Evolutionary conservation across 2,797 vertebrate species (phyloP).

Genomic region (Peromyscus eremicus): DNA sequence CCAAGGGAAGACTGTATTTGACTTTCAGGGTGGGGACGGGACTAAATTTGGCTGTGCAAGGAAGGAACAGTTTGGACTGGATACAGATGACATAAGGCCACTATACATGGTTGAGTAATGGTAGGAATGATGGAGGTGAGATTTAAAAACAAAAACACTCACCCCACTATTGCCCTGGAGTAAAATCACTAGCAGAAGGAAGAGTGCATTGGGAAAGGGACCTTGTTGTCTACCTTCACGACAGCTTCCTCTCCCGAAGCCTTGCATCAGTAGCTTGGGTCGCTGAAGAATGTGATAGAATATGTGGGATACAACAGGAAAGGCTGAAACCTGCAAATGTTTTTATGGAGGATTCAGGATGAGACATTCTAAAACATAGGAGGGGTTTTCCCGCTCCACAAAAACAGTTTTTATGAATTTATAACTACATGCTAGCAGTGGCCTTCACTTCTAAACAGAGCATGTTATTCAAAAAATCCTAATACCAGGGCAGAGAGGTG

Average conservation of each 20-base stretch:
- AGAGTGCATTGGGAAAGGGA: neutral
- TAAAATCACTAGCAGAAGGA: neutral
- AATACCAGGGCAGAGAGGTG: neutral
- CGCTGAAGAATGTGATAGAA: neutral
- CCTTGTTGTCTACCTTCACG: neutral
- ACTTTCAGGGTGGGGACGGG: neutral
- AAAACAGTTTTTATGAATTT: slow-evolving; percentile 18
- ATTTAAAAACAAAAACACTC: neutral
- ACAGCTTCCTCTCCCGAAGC: neutral
- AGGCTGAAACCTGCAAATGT: neutral
- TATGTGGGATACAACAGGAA: neutral
- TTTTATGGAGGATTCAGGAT: neutral
- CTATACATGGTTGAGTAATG: neutral
- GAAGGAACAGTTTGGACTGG: neutral
- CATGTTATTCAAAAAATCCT: slow-evolving; percentile 34
- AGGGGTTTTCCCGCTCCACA: neutral
- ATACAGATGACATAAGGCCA: neutral
- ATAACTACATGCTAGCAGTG: neutral
- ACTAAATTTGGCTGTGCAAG: neutral
- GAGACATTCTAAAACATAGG: neutral
- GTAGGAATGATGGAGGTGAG: neutral
- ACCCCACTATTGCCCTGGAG: neutral
- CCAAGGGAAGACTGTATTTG: neutral
- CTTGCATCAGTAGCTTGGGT: neutral
- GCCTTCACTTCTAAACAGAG: slow-evolving; percentile 51